Evolutionary conservation across 2,113 vertebrate genomes (phyloP).

Genomic region (Oreochromis aureus): DNA sequence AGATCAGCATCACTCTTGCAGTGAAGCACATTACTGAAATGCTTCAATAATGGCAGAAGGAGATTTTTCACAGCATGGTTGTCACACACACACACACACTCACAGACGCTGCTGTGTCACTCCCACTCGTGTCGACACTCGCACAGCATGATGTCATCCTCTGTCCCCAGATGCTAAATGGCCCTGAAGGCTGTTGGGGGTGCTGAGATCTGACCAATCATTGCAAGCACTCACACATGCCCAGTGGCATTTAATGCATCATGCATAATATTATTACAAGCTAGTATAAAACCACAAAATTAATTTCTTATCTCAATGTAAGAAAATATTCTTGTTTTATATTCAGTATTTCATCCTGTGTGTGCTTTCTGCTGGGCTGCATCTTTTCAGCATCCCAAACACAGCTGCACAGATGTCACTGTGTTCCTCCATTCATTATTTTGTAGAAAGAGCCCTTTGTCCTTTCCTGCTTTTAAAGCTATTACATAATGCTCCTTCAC

Average conservation of each 20-base stretch:
- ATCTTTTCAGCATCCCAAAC: not conserved
- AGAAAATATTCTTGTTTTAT: not conserved
- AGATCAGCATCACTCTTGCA: not conserved
- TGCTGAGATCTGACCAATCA: not conserved
- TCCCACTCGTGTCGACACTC: not conserved
- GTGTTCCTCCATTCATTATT: constrained; percentile 10
- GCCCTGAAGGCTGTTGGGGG: constrained; percentile 10
- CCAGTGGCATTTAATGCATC: not conserved
- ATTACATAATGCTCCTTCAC: constrained; percentile 21
- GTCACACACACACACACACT: not conserved
- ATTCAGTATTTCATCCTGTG: not conserved
- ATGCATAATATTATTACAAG: not conserved
- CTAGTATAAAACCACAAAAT: not conserved
- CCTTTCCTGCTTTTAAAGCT: not conserved
- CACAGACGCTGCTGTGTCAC: not conserved
- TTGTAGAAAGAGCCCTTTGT: constrained; percentile 45
- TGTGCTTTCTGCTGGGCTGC: not conserved
- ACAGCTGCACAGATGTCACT: constrained; percentile 31
- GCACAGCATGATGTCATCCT: constrained; percentile 34
- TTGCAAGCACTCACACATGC: not conserved
- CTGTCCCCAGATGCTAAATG: constrained; percentile 3
- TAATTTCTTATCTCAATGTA: not conserved
- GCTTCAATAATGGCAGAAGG: not conserved
- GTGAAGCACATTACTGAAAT: constrained; percentile 1
- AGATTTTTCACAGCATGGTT: not conserved